Conservation (phyloP, 2,888 invertebrate species). For the Hecatera dysodea region DNA sequence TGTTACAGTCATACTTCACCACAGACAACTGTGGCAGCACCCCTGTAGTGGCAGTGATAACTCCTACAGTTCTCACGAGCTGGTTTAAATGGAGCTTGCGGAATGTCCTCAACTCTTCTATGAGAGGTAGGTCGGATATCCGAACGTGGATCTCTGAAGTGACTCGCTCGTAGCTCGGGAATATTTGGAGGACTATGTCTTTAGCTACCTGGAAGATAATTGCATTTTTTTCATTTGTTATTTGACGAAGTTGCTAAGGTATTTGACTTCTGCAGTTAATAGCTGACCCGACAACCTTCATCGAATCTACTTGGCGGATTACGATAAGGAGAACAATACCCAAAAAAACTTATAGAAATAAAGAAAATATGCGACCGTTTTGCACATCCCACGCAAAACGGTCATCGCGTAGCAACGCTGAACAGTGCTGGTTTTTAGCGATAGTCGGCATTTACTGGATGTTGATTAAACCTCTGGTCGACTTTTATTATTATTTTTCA, state of each 20-base stretch:
- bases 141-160: constrained; percentile 98
- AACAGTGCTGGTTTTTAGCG: background rate
- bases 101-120: constrained; percentile 98
- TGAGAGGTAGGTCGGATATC: constrained; percentile 98
- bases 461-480: too few species aligned
- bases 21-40: constrained; percentile 98
- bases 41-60: constrained; percentile 98
- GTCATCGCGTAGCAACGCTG: background rate
- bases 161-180: constrained; percentile 98
- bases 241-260: background rate
- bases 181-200: constrained; percentile 97
- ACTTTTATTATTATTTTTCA: background rate
- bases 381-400: background rate
- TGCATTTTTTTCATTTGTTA: background rate
- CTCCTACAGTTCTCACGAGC: constrained; percentile 96
- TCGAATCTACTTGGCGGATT: too few species aligned
- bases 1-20: constrained; percentile 99
- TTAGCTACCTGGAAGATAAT: constrained; percentile 92
- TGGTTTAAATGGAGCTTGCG: constrained; percentile 97
- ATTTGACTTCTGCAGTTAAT: background rate
- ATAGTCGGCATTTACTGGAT: background rate
- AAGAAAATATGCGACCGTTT: too few species aligned
- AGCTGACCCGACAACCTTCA: too few species aligned
- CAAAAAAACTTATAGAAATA: too few species aligned
- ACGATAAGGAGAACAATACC: too few species aligned